A percentile compares a stretch with the other conserved stretches of the same genome.
Conservation (phyloP, 2,113 vertebrate species). For the Syrrhaptes paradoxus region DNA sequence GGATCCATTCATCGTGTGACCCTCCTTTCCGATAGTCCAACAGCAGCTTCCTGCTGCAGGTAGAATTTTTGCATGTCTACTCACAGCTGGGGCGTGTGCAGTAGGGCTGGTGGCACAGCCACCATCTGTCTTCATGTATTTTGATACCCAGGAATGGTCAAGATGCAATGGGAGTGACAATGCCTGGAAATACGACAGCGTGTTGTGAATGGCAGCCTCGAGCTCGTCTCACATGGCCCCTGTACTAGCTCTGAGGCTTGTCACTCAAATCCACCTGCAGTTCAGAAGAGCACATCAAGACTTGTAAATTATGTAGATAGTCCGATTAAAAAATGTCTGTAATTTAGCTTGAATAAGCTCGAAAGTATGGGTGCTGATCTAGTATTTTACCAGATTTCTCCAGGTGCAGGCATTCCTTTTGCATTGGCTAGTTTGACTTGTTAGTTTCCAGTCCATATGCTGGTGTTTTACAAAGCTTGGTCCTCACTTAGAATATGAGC, state of each 20-base stretch:
- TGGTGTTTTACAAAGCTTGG: not conserved
- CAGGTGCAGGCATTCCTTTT: not conserved
- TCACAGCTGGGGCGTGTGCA: not conserved
- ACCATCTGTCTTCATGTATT: not conserved
- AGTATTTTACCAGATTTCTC: not conserved
- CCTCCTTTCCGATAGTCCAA: not conserved
- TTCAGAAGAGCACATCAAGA: not conserved
- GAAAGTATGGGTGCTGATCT: not conserved
- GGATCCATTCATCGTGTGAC: accelerated
- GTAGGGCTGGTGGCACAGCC: not conserved
- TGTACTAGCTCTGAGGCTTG: not conserved
- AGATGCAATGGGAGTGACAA: not conserved
- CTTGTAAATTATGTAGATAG: not conserved
- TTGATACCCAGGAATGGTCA: not conserved
- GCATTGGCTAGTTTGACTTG: not conserved
- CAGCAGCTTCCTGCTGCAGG: not conserved
- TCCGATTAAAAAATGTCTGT: not conserved
- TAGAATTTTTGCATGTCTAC: not conserved
- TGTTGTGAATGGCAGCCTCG: not conserved
- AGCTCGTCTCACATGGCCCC: not conserved
- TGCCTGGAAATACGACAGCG: not conserved
- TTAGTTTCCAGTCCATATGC: not conserved
- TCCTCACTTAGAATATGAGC: not conserved
- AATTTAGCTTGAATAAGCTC: not conserved
- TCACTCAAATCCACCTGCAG: not conserved